phyloP scores from a whole-genome alignment of 2,888 invertebrate species.

The Leptura quadrifasciata region DNA sequence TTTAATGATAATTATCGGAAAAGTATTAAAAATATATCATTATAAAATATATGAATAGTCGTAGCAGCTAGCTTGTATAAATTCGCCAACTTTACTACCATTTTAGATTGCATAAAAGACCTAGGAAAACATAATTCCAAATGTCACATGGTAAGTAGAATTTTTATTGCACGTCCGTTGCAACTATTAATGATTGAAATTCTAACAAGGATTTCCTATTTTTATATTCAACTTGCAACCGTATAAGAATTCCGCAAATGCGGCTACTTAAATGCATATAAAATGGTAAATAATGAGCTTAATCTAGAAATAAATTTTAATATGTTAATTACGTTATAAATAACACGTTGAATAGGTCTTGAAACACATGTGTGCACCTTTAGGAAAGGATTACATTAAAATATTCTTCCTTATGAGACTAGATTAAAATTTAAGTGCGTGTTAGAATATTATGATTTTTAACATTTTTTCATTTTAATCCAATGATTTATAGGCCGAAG shows the following conservation, averaged over 20 bases:
- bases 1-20: background rate
- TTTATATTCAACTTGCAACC: slow-evolving; percentile 3
- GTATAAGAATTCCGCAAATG: slow-evolving; percentile 31
- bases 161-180: slow-evolving; percentile 20
- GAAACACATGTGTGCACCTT: slow-evolving; percentile 36
- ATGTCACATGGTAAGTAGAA: background rate
- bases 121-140: slow-evolving; percentile 6
- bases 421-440: slow-evolving; percentile 32
- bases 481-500: slow-evolving; percentile 26
- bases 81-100: background rate
- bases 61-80: background rate
- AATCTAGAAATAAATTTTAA: slow-evolving; percentile 54
- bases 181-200: slow-evolving; percentile 4
- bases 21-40: background rate
- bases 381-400: slow-evolving; percentile 28
- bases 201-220: slow-evolving; percentile 26
- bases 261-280: slow-evolving; percentile 30
- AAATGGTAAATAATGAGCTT: slow-evolving; percentile 50
- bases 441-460: slow-evolving; percentile 25
- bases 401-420: slow-evolving; percentile 32
- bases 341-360: slow-evolving; percentile 30
- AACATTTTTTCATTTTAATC: slow-evolving; percentile 30
- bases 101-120: background rate
- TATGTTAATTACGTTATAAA: slow-evolving; percentile 51
- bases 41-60: background rate